Evolutionary conservation across 2,113 vertebrate genomes (phyloP).

Genomic region (Neogobius melanostomus): DNA sequence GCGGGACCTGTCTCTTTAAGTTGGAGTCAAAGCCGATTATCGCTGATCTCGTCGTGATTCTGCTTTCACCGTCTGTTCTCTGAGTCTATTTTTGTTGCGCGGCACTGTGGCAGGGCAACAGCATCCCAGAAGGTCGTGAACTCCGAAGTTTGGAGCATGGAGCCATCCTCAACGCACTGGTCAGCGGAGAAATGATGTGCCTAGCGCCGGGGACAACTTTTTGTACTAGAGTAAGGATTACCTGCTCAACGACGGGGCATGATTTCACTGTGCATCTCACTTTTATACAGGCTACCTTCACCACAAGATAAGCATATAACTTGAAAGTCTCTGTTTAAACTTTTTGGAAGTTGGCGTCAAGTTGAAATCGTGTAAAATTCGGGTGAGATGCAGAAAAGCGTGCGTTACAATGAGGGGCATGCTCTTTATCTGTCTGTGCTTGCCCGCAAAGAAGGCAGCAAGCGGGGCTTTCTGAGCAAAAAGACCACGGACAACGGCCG

Average conservation of each 20-base stretch:
- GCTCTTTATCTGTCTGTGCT: conserved; percentile 86
- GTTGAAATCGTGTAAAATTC: neutral
- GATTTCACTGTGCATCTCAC: conserved; percentile 1
- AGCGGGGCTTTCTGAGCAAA: conserved; percentile 89
- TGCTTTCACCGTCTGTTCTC: conserved; percentile 75
- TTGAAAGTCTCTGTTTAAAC: conserved; percentile 16
- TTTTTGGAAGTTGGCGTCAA: conserved; percentile 25
- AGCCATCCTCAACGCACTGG: conserved; percentile 5
- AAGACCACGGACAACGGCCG: conserved; percentile 90
- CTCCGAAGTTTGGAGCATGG: conserved; percentile 34
- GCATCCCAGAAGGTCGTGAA: neutral
- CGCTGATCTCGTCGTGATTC: conserved; percentile 83
- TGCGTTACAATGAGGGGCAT: conserved; percentile 95
- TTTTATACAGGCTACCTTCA: neutral
- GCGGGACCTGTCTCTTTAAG: conserved; percentile 81
- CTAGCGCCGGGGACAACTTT: conserved; percentile 52
- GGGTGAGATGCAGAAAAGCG: conserved; percentile 90
- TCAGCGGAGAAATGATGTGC: conserved; percentile 10
- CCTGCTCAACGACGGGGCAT: conserved; percentile 16
- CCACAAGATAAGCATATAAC: neutral
- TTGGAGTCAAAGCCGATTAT: conserved; percentile 86
- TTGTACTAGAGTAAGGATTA: conserved; percentile 55
- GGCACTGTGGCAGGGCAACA: neutral
- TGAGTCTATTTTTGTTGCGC: conserved; percentile 55
- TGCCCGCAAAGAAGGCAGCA: conserved; percentile 90